These are phyloP conservation scores for Bradypus variegatus DNA, from an alignment of 2,797 vertebrate species.

Conservation along the genomic window DNA sequence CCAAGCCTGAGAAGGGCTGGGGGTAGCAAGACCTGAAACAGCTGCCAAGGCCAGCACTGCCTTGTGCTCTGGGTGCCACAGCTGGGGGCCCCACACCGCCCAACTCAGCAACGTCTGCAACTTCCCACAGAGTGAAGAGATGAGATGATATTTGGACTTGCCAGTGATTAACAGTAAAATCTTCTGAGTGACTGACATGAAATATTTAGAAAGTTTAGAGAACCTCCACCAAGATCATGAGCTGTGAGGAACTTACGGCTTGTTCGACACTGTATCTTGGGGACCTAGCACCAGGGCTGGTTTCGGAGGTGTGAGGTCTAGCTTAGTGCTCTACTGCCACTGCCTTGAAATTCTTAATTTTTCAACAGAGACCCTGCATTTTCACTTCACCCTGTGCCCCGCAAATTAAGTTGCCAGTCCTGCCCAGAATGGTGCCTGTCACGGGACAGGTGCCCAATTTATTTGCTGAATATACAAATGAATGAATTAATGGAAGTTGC, in stretches of 20 bases:
- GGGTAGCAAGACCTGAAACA: background rate
- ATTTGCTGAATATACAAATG: background rate
- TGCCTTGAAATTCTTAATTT: background rate
- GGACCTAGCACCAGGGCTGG: background rate
- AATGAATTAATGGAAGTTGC: background rate
- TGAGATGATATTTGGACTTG: background rate
- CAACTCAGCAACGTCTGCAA: background rate
- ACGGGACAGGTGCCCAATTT: no score
- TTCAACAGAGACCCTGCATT: background rate
- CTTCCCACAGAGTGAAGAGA: background rate
- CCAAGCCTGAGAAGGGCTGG: background rate
- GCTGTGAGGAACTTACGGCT: background rate
- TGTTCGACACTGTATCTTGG: background rate
- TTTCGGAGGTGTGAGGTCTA: background rate
- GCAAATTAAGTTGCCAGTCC: background rate
- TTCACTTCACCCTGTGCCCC: background rate
- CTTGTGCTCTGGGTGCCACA: background rate
- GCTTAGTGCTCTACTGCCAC: background rate
- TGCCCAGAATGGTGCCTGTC: background rate
- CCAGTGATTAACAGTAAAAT: background rate
- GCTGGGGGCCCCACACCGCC: fast-evolving
- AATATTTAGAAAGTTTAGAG: background rate
- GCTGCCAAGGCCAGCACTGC: background rate
- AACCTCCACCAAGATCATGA: background rate
- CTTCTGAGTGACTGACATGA: background rate